Conservation (phyloP, 2,113 vertebrate species). For the Dasyurus viverrinus region DNA sequence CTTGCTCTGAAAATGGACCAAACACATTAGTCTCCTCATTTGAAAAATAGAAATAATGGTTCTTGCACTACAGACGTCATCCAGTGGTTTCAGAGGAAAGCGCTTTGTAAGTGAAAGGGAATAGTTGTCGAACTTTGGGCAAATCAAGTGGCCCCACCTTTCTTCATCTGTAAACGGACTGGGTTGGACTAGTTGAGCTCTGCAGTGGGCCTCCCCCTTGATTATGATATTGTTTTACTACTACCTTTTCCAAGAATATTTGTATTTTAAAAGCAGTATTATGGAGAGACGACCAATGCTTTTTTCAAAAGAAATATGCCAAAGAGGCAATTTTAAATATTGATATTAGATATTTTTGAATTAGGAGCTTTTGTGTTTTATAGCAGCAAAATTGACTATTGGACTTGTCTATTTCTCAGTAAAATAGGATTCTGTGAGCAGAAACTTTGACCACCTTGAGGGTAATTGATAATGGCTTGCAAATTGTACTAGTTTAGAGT, state of each 20-base stretch:
- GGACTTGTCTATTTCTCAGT: neutral
- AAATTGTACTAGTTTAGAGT: neutral
- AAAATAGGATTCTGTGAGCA: neutral
- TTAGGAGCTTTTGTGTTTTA: neutral
- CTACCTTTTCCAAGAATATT: neutral
- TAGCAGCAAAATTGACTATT: neutral
- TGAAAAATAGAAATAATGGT: neutral
- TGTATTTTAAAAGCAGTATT: neutral
- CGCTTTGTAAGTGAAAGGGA: neutral
- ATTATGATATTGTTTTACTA: neutral
- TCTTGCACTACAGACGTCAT: neutral
- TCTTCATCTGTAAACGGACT: neutral
- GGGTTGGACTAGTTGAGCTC: neutral
- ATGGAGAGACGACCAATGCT: neutral
- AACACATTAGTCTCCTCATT: neutral
- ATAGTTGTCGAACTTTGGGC: neutral
- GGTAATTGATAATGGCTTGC: neutral
- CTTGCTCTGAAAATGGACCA: neutral
- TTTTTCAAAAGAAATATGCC: neutral
- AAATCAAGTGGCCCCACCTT: neutral
- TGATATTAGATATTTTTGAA: neutral
- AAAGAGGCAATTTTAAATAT: neutral
- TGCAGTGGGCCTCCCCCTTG: neutral
- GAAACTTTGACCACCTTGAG: neutral
- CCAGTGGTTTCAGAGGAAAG: neutral